A percentile compares a stretch with the other conserved stretches of the same genome.
Conservation (phyloP, 2,797 vertebrate species). For the Sebastes itinus region DNA sequence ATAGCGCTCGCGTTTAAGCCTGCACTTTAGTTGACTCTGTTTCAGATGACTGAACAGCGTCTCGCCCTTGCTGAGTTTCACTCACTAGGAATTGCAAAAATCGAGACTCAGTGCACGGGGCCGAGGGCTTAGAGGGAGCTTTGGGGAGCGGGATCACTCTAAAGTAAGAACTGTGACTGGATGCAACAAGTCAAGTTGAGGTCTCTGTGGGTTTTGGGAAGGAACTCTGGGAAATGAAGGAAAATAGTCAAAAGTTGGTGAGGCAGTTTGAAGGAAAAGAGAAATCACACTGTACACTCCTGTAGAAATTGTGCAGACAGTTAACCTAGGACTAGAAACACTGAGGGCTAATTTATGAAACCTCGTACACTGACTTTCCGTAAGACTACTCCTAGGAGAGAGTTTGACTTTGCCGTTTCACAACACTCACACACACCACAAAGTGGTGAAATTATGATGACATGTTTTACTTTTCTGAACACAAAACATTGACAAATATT, state of each 20-base stretch:
- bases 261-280: not conserved
- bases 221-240: not conserved
- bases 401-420: no score
- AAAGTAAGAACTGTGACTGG: slow-evolving; percentile 10
- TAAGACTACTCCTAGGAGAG: not conserved
- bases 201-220: slow-evolving; percentile 5
- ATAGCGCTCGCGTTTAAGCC: slow-evolving; percentile 10
- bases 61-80: slow-evolving; percentile 8
- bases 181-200: slow-evolving; percentile 22
- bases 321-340: not conserved
- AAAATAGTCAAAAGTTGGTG: not conserved
- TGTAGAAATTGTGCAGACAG: not conserved
- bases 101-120: not conserved
- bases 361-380: not conserved
- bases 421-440: no score
- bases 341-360: not conserved
- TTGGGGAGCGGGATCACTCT: slow-evolving; percentile 13
- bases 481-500: no score
- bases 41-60: slow-evolving; percentile 21
- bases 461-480: no score
- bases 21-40: slow-evolving; percentile 40
- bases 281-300: not conserved
- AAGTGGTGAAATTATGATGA: no score
- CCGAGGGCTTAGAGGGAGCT: slow-evolving; percentile 7
- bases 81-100: slow-evolving; percentile 32